These are phyloP conservation scores for Tetragnatha montana DNA, from an alignment of 2,888 invertebrate species.

Conservation along the genomic window DNA sequence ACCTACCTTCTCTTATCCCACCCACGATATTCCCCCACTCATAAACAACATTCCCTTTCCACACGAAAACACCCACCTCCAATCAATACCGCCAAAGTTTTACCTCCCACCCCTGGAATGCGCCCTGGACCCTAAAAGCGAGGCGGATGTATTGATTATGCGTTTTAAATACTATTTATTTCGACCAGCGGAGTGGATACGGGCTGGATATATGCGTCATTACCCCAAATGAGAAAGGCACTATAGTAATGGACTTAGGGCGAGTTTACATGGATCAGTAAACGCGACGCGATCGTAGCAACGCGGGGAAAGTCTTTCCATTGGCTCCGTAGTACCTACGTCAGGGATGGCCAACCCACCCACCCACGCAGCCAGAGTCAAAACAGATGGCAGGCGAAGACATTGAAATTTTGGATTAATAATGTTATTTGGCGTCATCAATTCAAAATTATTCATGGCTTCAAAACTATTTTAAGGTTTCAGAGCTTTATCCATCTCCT, in stretches of 20 bases:
- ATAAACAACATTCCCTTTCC: constrained; percentile 26
- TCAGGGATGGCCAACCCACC: too few species aligned
- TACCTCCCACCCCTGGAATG: background rate
- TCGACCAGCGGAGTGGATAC: background rate
- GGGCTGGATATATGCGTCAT: constrained; percentile 2
- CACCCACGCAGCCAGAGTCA: too few species aligned
- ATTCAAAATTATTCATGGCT: too few species aligned
- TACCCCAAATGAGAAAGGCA: background rate
- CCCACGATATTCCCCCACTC: constrained; percentile 3
- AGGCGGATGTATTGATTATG: constrained; percentile 21
- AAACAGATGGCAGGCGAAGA: too few species aligned
- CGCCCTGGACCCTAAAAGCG: constrained; percentile 11
- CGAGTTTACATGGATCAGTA: too few species aligned
- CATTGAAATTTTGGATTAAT: too few species aligned
- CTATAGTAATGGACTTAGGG: background rate
- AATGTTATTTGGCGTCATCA: too few species aligned
- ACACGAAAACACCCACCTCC: background rate
- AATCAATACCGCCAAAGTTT: constrained; percentile 19
- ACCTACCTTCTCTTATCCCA: background rate
- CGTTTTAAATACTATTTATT: constrained; percentile 38
- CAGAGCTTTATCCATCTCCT: too few species aligned
- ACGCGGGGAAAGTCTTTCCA: too few species aligned
- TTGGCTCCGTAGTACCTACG: too few species aligned
- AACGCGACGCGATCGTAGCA: too few species aligned
- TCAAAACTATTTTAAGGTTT: too few species aligned